Conservation (phyloP, 2,797 vertebrate species). For the Mus caroli region DNA sequence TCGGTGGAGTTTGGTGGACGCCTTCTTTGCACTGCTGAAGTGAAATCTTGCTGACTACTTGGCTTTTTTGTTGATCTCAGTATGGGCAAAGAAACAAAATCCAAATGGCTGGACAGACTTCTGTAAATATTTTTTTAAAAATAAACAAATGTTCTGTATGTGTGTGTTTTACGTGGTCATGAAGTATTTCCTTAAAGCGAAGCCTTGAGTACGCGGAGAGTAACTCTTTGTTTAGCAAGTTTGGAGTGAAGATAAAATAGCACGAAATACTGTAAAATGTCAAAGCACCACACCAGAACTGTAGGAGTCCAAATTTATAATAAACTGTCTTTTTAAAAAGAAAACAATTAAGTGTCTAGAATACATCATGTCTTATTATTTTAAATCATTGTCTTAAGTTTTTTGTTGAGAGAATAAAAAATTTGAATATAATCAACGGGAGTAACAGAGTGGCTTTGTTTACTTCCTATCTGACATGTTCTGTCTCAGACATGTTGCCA, state of each 20-base stretch:
- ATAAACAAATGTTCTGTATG: conserved; percentile 82
- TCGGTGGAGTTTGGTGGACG: conserved; percentile 90
- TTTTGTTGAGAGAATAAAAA: conserved; percentile 91
- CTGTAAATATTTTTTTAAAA: conserved; percentile 82
- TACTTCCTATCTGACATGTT: background rate
- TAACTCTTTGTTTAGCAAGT: conserved; percentile 82
- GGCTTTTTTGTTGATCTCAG: conserved; percentile 86
- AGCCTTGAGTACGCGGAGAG: conserved; percentile 87
- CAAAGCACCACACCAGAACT: conserved; percentile 86
- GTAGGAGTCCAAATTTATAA: conserved; percentile 84
- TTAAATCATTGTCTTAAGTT: conserved; percentile 88
- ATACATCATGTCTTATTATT: conserved; percentile 89
- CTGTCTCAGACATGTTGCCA: background rate
- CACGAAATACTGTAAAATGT: conserved; percentile 85
- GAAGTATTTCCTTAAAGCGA: conserved; percentile 88
- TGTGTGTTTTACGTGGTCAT: conserved; percentile 88
- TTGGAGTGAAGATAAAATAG: conserved; percentile 80
- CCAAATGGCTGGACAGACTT: conserved; percentile 90
- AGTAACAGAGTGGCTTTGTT: conserved; percentile 8
- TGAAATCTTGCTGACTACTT: conserved; percentile 87
- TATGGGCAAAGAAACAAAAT: conserved; percentile 88
- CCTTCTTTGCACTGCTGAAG: conserved; percentile 88
- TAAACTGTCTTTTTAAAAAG: conserved; percentile 77
- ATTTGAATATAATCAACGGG: conserved; percentile 88
- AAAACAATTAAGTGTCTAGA: conserved; percentile 82